phyloP scores from a whole-genome alignment of 2,797 vertebrate genomes.

The Myotis planiceps region DNA sequence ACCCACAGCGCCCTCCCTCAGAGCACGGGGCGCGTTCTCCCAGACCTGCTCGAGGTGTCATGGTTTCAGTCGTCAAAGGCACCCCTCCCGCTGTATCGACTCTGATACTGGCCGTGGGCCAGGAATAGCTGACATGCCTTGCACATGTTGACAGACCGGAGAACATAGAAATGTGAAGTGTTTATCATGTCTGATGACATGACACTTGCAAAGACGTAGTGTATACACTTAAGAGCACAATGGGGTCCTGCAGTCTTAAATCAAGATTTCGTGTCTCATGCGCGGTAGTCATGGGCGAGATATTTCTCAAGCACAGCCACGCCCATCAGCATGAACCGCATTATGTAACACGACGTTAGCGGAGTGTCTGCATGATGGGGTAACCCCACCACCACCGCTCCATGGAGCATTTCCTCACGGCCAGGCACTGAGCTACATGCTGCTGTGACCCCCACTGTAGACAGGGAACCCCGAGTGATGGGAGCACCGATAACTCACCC shows the following conservation, averaged over 20 bases:
- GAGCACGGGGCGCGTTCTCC: accelerated
- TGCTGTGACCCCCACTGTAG: neutral
- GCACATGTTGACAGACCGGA: neutral
- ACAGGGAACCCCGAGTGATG: neutral
- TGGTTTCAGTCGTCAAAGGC: neutral
- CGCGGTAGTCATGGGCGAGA: neutral
- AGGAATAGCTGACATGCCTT: neutral
- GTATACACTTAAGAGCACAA: too few relatives aligned
- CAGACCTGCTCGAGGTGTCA: accelerated
- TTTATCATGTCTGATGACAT: neutral
- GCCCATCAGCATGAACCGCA: neutral
- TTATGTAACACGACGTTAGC: accelerated
- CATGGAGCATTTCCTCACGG: neutral
- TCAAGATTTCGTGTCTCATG: neutral
- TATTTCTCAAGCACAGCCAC: neutral
- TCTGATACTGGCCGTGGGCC: accelerated
- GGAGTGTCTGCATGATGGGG: neutral
- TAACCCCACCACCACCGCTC: neutral
- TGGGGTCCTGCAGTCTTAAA: neutral
- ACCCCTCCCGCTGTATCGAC: accelerated
- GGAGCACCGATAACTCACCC: neutral
- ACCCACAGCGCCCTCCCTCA: accelerated
- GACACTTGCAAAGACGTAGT: neutral
- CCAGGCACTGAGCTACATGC: accelerated
- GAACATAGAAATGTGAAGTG: neutral